These are phyloP conservation scores for Acanthiza pusilla DNA, from an alignment of 2,797 vertebrate genomes.

Conservation along the genomic window DNA sequence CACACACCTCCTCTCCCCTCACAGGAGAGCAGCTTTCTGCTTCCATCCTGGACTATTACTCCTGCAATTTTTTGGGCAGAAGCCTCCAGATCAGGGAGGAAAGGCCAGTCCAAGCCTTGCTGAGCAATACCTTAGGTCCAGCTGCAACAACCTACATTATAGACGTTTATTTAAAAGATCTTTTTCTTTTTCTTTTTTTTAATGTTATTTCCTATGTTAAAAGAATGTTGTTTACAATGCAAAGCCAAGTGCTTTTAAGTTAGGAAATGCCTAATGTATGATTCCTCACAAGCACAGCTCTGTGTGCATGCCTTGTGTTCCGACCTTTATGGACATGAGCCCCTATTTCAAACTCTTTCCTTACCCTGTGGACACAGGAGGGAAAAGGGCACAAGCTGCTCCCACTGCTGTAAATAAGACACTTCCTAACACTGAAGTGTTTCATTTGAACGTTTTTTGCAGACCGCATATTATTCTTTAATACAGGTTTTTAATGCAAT, in stretches of 20 bases:
- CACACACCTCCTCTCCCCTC: not conserved
- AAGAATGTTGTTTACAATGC: slow-evolving; percentile 55
- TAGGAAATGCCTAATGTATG: slow-evolving; percentile 60
- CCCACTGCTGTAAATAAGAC: slow-evolving; percentile 27
- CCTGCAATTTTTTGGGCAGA: not conserved
- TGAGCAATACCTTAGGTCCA: not conserved
- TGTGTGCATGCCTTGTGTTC: not conserved
- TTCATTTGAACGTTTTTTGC: slow-evolving; percentile 9
- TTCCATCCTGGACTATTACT: not conserved
- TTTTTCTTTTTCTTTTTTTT: not conserved
- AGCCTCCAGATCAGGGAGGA: not conserved
- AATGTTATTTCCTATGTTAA: slow-evolving; percentile 30
- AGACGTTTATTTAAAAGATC: slow-evolving; percentile 5
- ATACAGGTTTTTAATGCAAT: slow-evolving; percentile 21
- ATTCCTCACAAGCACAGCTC: not conserved
- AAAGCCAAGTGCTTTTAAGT: slow-evolving; percentile 60
- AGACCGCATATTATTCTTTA: slow-evolving; percentile 51
- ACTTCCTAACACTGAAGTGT: slow-evolving; percentile 29
- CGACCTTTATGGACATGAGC: not conserved
- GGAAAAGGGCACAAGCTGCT: not conserved
- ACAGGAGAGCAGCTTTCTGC: not conserved
- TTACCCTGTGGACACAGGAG: not conserved
- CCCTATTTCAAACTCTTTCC: not conserved
- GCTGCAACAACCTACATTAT: not conserved
- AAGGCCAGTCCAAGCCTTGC: not conserved